Evolutionary conservation across 2,113 vertebrate genomes (phyloP), one percentile per base, ranked within the genome.

Genomic region (Chionis minor): DNA sequence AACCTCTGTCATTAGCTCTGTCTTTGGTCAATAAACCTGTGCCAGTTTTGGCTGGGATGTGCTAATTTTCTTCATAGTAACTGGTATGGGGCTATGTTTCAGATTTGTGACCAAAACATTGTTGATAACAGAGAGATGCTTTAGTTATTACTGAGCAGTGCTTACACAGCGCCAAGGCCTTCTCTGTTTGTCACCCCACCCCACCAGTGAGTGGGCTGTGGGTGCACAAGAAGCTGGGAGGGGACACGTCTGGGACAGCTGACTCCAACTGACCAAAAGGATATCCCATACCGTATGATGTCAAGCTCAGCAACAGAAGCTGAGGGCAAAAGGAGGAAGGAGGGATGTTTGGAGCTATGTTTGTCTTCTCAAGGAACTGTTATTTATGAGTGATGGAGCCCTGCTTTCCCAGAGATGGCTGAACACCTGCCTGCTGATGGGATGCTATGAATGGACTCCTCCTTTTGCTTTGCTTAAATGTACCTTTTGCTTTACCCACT

Each of bases 311-410:
- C 10, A 44, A 12, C 8, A 23, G 40, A 33, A 89, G 17, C 56
- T 40, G n/a, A 7, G 10, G 42, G 12, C 47, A 52, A 10, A 61
- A 84, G 26, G 8, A 59, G 17, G 20, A 74, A 52, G 10, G 0
- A 0, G 6, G 4, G 8, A 33, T 0, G 0, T 79, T 85, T 2
- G 0, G 32, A 73, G 27, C 51, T 15, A 35, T 2, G 1, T 63
- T 79, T 49, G 11, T 56, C 26, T 72, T 58, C 58, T 20, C 12
- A 51, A 72, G 35, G 35, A 17, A 59, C 11, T 0, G 0, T 51
- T 44, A 66, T 0, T 51, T 44, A 66, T 0, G 0, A 0, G 0
- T 44, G 52, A 20, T 59, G 26, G 16, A 78, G 24, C 20, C 21
- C 20, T 15, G n/a, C 14, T 78, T 42, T 63, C n/a, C 49, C 35